A percentile compares a stretch with the other conserved stretches of the same genome.
phyloP scores from a whole-genome alignment of 2,888 invertebrate genomes.

The Masnerella sp. region DNA sequence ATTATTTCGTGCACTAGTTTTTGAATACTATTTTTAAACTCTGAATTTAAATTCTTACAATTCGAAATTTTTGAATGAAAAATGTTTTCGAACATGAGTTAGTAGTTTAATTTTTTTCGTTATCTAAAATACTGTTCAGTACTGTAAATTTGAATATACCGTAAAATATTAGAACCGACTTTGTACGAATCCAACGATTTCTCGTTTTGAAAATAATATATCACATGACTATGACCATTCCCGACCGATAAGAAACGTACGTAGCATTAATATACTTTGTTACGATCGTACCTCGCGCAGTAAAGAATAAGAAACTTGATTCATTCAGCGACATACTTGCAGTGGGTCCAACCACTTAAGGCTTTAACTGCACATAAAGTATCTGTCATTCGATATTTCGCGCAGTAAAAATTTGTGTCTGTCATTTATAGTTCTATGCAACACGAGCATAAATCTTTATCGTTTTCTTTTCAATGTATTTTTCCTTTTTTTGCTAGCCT shows the following conservation, averaged over 20 bases:
- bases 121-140: no score
- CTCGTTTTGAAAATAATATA: conserved; percentile 14
- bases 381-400: conserved; percentile 23
- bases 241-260: conserved; percentile 31
- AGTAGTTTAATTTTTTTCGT: no score
- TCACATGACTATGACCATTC: conserved; percentile 13
- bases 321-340: conserved; percentile 29
- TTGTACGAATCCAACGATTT: no score
- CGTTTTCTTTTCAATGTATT: no score
- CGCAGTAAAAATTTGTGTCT: conserved; percentile 33
- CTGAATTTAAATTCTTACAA: no score
- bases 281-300: conserved; percentile 22
- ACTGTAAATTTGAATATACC: no score
- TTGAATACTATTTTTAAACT: no score
- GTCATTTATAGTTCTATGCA: conserved; percentile 26
- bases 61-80: no score
- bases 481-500: no score
- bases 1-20: no score
- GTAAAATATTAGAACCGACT: no score
- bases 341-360: conserved; percentile 27
- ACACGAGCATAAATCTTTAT: conserved; percentile 11
- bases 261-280: conserved; percentile 34
- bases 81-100: no score
- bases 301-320: conserved; percentile 43
- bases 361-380: conserved; percentile 41